A percentile compares a stretch with the other conserved stretches of the same genome.
Conservation (phyloP, 2,888 invertebrate genomes). For the Drosophila leonis region DNA sequence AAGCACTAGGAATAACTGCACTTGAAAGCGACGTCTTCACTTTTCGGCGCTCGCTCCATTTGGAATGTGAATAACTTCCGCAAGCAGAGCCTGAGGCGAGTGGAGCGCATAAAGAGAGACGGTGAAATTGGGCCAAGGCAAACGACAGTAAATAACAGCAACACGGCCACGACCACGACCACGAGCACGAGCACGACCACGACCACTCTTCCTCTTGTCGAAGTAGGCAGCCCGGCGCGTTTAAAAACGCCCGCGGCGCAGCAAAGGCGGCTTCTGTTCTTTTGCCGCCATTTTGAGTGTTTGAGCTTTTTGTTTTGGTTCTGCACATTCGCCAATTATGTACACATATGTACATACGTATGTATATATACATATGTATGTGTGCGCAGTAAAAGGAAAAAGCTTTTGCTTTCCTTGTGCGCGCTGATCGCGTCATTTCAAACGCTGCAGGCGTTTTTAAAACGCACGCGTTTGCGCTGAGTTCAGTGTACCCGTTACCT, state of each 20-base stretch:
- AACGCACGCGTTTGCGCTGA: constrained; percentile 42
- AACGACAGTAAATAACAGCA: constrained; percentile 46
- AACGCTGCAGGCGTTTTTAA: constrained; percentile 37
- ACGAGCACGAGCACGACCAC: constrained; percentile 7
- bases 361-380: neutral
- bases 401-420: constrained; percentile 59
- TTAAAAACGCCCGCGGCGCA: constrained; percentile 54
- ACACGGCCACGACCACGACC: constrained; percentile 27
- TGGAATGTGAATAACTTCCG: constrained; percentile 66
- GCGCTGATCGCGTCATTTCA: constrained; percentile 42
- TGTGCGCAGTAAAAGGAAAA: constrained; percentile 47
- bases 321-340: constrained; percentile 63
- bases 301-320: constrained; percentile 78
- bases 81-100: constrained; percentile 15
- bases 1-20: constrained; percentile 29
- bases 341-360: neutral
- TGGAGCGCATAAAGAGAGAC: constrained; percentile 23
- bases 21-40: constrained; percentile 16
- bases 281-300: constrained; percentile 48
- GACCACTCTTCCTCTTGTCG: constrained; percentile 22
- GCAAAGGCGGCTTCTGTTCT: constrained; percentile 59
- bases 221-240: constrained; percentile 34
- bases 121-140: constrained; percentile 76
- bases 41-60: constrained; percentile 18
- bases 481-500: constrained; percentile 79